Conservation (phyloP, 37 sponge, comb jelly and placozoan genomes). For the Agelas oroides region DNA sequence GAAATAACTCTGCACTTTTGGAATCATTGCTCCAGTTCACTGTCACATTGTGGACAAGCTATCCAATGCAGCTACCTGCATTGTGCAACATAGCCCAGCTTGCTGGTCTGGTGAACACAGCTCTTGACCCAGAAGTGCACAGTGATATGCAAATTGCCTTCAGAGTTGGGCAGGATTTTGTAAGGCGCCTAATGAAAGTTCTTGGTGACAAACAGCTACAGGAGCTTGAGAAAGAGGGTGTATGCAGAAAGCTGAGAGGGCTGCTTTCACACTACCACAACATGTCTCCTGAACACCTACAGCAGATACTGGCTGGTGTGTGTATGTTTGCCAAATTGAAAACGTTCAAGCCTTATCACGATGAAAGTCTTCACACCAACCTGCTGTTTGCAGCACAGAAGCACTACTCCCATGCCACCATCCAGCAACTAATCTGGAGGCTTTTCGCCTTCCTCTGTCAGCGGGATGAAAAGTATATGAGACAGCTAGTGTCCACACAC, state of each 20-base stretch:
- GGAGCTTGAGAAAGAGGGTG: constrained; percentile 43
- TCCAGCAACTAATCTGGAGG: constrained; percentile 57
- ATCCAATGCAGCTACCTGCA: constrained; percentile 35
- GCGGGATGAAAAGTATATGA: not conserved
- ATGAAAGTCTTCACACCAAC: constrained; percentile 14
- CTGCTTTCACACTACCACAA: constrained; percentile 26
- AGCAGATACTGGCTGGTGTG: constrained; percentile 39
- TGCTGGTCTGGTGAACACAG: constrained; percentile 25
- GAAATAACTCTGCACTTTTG: not conserved
- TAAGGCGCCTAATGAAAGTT: constrained; percentile 14
- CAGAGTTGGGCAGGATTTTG: constrained; percentile 19
- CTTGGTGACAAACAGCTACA: constrained; percentile 32
- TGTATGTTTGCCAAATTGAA: constrained; percentile 31
- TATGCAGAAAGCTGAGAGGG: constrained; percentile 10
- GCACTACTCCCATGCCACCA: constrained; percentile 1
- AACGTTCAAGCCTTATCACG: not conserved
- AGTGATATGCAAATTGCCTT: constrained; percentile 5
- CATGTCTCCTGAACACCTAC: constrained; percentile 7
- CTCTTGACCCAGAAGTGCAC: constrained; percentile 10
- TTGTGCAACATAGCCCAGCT: constrained; percentile 28
- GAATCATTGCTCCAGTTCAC: constrained; percentile 6
- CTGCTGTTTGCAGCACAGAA: constrained; percentile 56
- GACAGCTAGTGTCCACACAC: not conserved
- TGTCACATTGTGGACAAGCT: constrained; percentile 19
- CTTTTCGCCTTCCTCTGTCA: constrained; percentile 32